phyloP scores from a whole-genome alignment of 1,140 invertebrate genomes.

The Drosophila simulans region DNA sequence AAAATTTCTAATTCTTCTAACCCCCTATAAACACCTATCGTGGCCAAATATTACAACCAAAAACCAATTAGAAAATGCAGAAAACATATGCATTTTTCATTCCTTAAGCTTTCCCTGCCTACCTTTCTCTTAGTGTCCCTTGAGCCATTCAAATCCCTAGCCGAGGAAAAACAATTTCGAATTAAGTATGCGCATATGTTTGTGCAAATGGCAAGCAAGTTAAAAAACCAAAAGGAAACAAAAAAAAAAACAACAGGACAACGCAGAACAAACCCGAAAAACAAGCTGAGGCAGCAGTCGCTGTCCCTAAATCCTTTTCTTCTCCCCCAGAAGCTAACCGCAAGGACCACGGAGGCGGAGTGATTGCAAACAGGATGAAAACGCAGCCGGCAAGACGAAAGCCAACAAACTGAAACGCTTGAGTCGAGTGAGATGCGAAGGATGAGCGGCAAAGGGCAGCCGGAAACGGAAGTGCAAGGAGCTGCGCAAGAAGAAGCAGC shows the following conservation, averaged over 20 bases:
- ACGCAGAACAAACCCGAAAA: slow-evolving; percentile 31
- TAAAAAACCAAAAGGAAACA: slow-evolving; percentile 27
- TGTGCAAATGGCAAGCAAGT: slow-evolving; percentile 63
- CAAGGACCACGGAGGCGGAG: slow-evolving; percentile 66
- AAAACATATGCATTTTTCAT: too few relatives aligned
- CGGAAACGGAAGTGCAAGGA: slow-evolving; percentile 73
- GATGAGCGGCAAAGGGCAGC: slow-evolving; percentile 9
- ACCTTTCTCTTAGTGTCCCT: slow-evolving; percentile 12
- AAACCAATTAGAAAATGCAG: too few relatives aligned
- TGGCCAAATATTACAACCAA: too few relatives aligned
- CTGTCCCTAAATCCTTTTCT: slow-evolving; percentile 11
- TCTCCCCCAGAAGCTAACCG: slow-evolving; percentile 13
- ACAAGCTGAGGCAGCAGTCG: slow-evolving; percentile 23
- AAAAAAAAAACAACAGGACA: slow-evolving; percentile 22
- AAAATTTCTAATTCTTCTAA: too few relatives aligned
- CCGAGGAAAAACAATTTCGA: slow-evolving; percentile 68
- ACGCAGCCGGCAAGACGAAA: slow-evolving; percentile 70
- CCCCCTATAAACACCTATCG: too few relatives aligned
- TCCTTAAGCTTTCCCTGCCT: too few relatives aligned
- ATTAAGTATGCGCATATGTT: slow-evolving; percentile 80
- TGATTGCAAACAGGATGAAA: slow-evolving; percentile 75
- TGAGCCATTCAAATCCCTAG: slow-evolving; percentile 57
- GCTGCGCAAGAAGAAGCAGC: slow-evolving; percentile 45
- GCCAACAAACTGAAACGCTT: slow-evolving; percentile 62
- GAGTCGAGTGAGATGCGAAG: slow-evolving; percentile 13